Conservation (phyloP, 2,797 vertebrate genomes). For the Gambusia yucatana region DNA sequence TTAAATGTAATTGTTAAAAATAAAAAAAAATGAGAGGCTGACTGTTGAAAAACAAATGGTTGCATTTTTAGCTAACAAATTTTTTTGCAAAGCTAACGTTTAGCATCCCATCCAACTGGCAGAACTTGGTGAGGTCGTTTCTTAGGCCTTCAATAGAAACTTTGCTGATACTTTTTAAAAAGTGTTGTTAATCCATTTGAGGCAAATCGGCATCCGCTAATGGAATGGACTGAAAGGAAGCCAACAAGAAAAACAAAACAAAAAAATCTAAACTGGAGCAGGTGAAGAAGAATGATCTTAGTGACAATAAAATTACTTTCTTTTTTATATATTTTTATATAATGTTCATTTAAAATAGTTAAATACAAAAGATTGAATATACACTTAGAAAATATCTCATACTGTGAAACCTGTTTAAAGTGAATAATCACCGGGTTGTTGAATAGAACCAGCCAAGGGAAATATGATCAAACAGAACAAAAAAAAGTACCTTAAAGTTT, state of each 20-base stretch:
- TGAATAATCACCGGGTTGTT: conserved; percentile 47
- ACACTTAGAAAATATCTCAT: conserved; percentile 73
- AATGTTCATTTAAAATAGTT: conserved; percentile 73
- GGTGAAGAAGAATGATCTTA: conserved; percentile 67
- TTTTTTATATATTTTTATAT: conserved; percentile 28
- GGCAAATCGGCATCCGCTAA: conserved; percentile 58
- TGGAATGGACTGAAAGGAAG: conserved; percentile 80
- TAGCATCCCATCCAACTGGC: background rate
- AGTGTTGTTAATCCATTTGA: conserved; percentile 32
- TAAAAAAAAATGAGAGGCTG: background rate
- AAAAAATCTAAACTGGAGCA: conserved; percentile 37
- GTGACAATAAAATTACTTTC: conserved; percentile 70
- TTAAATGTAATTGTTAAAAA: background rate
- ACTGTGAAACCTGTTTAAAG: conserved; percentile 68
- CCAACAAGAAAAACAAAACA: conserved; percentile 14
- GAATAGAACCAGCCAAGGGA: conserved; percentile 45
- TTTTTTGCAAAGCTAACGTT: background rate
- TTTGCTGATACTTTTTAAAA: no score
- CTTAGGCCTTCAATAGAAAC: background rate
- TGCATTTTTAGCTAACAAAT: background rate
- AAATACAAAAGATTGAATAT: conserved; percentile 79
- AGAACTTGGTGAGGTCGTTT: background rate
- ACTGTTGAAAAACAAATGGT: background rate
- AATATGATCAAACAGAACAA: conserved; percentile 25
- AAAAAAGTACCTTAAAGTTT: conserved; percentile 46